Conservation (phyloP, 2,797 vertebrate genomes). For the Micrastur ruficollis region DNA sequence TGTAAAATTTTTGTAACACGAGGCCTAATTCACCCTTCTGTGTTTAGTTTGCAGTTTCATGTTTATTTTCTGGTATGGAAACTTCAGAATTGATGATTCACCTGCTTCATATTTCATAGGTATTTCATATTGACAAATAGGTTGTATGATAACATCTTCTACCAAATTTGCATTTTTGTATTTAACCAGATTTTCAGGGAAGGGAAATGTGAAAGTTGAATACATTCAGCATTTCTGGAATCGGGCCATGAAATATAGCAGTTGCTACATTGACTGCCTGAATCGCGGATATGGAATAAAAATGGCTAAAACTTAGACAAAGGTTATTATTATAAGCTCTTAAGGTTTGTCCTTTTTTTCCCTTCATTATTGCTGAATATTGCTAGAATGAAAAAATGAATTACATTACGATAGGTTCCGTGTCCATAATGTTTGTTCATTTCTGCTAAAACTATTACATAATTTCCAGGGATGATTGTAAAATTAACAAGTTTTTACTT, state of each 20-base stretch:
- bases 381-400: constrained; percentile 36
- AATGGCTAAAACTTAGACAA: constrained; percentile 17
- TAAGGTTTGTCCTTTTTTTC: constrained; percentile 24
- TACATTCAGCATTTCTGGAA: not conserved
- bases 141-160: not conserved
- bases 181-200: constrained; percentile 18
- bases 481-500: constrained; percentile 51
- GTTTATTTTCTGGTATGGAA: not conserved
- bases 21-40: not conserved
- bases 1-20: not conserved
- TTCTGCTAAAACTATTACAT: constrained; percentile 49
- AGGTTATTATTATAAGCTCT: constrained; percentile 45
- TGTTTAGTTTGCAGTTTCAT: not conserved
- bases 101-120: not conserved
- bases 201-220: not conserved
- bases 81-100: not conserved
- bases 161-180: not conserved
- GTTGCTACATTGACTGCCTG: not conserved
- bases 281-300: not conserved
- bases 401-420: constrained; percentile 50
- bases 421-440: constrained; percentile 55
- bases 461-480: constrained; percentile 46
- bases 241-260: not conserved
- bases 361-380: constrained; percentile 25
- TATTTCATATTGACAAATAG: not conserved